phyloP scores from a whole-genome alignment of 2,797 vertebrate genomes.

The Lycodopsis pacificus region DNA sequence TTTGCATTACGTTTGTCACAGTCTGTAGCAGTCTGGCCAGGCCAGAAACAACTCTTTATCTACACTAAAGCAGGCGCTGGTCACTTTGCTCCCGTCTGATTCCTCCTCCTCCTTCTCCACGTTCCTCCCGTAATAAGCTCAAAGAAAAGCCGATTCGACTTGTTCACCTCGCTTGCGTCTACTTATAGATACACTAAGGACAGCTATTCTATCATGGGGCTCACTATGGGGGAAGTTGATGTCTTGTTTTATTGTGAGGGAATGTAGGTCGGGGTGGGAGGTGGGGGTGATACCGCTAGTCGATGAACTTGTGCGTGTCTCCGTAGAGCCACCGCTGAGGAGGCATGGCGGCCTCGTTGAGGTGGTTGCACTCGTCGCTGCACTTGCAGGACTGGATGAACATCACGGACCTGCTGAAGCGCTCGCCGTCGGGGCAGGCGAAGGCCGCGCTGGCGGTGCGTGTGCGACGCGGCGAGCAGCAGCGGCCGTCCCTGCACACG shows the following conservation, averaged over 20 bases:
- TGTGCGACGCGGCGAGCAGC: slow-evolving; percentile 84
- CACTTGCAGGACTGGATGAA: slow-evolving; percentile 89
- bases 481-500: slow-evolving; percentile 84
- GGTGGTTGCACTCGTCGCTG: slow-evolving; percentile 81
- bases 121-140: slow-evolving; percentile 53
- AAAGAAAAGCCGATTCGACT: slow-evolving; percentile 49
- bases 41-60: slow-evolving; percentile 39
- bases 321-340: slow-evolving; percentile 84
- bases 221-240: slow-evolving; percentile 49
- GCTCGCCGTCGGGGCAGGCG: slow-evolving; percentile 80
- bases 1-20: slow-evolving; percentile 39
- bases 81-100: slow-evolving; percentile 41
- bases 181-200: slow-evolving; percentile 71
- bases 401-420: slow-evolving; percentile 82
- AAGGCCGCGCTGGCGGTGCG: slow-evolving; percentile 82
- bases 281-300: slow-evolving; percentile 63
- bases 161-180: slow-evolving; percentile 57
- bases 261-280: slow-evolving; percentile 43
- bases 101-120: slow-evolving; percentile 40
- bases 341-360: slow-evolving; percentile 80
- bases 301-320: slow-evolving; percentile 85
- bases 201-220: slow-evolving; percentile 74
- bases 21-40: slow-evolving; percentile 32
- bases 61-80: slow-evolving; percentile 62
- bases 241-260: slow-evolving; percentile 41